Percentiles rank a stretch among this genome's conserved stretches.
phyloP scores from a whole-genome alignment of 2,888 invertebrate genomes.

The Apomyelois bistriatella region DNA sequence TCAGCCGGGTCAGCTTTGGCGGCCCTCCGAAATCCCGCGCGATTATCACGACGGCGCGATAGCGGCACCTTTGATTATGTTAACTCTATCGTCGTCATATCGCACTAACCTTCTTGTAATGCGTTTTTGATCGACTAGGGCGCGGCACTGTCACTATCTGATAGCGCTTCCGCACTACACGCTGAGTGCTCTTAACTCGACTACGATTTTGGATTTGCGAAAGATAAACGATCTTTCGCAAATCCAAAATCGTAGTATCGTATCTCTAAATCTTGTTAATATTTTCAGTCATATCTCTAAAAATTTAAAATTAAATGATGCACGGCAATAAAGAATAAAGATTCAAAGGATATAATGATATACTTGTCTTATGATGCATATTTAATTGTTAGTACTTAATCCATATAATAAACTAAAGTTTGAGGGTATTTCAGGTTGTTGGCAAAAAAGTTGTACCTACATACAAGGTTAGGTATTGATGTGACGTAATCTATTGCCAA shows the following conservation, averaged over 20 bases:
- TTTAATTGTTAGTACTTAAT: no score
- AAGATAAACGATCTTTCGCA: no score
- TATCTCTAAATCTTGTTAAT: background rate
- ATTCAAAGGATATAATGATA: no score
- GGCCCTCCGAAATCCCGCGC: conserved; percentile 69
- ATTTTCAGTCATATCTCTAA: no score
- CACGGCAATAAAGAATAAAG: background rate
- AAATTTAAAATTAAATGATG: no score
- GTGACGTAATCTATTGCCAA: no score
- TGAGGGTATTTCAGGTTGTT: no score
- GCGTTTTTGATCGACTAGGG: conserved; percentile 70
- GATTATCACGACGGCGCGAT: conserved; percentile 60
- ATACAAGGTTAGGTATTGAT: no score
- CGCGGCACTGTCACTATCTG: conserved; percentile 51
- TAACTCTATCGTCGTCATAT: conserved; percentile 60
- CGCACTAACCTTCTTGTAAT: conserved; percentile 67
- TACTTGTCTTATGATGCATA: no score
- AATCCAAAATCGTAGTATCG: background rate
- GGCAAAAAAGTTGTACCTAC: no score
- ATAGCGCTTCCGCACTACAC: conserved; percentile 34
- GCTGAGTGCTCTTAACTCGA: background rate
- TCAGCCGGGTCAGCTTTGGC: conserved; percentile 66
- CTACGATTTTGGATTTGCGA: background rate
- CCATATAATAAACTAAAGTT: no score
- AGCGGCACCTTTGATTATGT: conserved; percentile 71